Base-by-base conservation (phyloP, 2,888 invertebrate species). In the Neocrepidodera transversa region DNA sequence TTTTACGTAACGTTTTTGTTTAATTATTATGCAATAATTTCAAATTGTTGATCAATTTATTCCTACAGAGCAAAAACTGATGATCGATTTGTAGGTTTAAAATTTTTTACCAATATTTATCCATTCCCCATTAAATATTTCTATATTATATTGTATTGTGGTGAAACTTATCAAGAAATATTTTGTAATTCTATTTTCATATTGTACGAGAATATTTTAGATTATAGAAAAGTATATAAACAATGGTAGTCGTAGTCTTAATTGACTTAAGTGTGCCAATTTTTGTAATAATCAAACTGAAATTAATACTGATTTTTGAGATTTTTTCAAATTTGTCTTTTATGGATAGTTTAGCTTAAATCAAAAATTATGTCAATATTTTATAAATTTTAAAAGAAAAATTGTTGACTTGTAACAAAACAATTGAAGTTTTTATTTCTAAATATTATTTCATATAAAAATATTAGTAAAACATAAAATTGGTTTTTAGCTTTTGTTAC, bases 151-250 rank as follows among this genome's bases (percentile, higher is more conserved):
- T 53, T 53, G 43, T 57, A 61, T 53, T 40, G 26, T 43, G 35
- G 45, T 51, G 28, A 51, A 54, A 45, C 36, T 49, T 62, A 56
- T 45, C 52, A 62, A 56, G 58, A 56, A 50, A 50, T 58, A 58
- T 58, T 55, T 58, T 58, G 42, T 60, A 64, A 57, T 60, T 64
- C 61, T 64, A 64, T 64, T 64, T 64, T 64, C 62, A 54, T 63
- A 63, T 58, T 52, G 60, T 64, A 66, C 50, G 63, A 47, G 57
- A 64, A 55, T 50, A 50, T 58, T 49, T 35, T 60, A 54, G 40
- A 40, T 40, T 26, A 40, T 58, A 47, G 38, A 47, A 35, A 36
- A 57, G 45, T 51, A 35, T 51, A 38, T 30, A 20, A 47, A 28
- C 45, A 54, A 54, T 54, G 43, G 35, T 54, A 36, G 51, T 51